Evolutionary conservation across 2,113 vertebrate species (phyloP).

Genomic region (Eulacestoma nigropectus): DNA sequence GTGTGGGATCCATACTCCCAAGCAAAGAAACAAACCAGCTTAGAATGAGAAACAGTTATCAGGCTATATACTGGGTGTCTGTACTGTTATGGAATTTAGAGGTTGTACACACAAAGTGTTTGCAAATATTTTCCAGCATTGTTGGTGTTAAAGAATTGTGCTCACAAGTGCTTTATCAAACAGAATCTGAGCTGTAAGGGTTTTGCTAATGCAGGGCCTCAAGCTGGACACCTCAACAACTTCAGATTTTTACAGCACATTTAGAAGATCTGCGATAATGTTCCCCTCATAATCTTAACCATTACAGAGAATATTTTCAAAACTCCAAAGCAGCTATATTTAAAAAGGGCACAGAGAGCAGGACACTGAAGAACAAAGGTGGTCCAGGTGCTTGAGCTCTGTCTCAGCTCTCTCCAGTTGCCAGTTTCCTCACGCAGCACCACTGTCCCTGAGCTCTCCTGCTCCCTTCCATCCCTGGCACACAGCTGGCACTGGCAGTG

Average conservation of each 20-base stretch:
- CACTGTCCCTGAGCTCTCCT: background rate
- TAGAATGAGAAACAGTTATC: background rate
- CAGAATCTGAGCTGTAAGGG: background rate
- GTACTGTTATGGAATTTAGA: background rate
- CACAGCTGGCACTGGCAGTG: accelerated
- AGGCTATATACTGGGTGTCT: too few species aligned
- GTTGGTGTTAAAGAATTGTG: background rate
- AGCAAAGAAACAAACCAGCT: background rate
- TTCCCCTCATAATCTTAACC: background rate
- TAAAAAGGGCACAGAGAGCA: background rate
- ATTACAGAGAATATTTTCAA: background rate
- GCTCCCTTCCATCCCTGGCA: too few species aligned
- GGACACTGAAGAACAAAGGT: background rate
- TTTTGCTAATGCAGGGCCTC: background rate
- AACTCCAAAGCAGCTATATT: background rate
- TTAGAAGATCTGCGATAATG: background rate
- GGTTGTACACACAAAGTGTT: background rate
- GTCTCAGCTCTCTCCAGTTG: background rate
- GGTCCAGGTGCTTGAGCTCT: background rate
- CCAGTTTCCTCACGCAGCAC: background rate
- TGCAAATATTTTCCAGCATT: background rate
- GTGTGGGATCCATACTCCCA: background rate
- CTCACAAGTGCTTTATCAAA: background rate
- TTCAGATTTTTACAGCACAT: background rate
- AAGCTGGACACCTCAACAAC: background rate